Evolutionary conservation across 2,888 invertebrate genomes (phyloP), one percentile per base, ranked within the genome.

Genomic region (Volucella zonaria): DNA sequence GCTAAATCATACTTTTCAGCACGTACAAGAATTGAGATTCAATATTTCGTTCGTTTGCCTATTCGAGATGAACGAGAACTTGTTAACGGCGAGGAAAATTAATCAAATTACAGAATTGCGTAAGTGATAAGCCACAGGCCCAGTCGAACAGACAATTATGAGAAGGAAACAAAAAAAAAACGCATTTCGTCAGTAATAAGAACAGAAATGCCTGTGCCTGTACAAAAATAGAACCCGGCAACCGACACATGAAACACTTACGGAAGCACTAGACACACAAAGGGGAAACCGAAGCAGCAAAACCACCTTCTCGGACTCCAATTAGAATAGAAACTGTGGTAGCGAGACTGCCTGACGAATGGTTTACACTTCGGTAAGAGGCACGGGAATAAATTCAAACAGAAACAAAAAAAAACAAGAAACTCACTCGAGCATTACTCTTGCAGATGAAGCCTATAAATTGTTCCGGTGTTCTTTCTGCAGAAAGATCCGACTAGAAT

Each of bases 271-370:
- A 70, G 18, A 66, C 54, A 18, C 61, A 66, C 45, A 59, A 31
- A 70, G n/a, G 9, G 15, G 10, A 43, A 9, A 40, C 52, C 43
- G 38, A 58, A 54, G 11, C 49, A n/a, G 42, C n/a, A 42, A 43
- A 81, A 82, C 79, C 83, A 83, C 83, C 83, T 80, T 71, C 75
- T 58, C 71, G 52, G 79, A 83, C 79, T 83, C 66, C 83, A 71
- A 80, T 80, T 61, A 71, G 75, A 80, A 80, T 71, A 71, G 66
- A 71, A 75, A 82, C 81, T 82, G 71, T 59, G 47, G 70, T 76
- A 66, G 43, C 73, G 51, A 47, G 51, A 51, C 18, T 15, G 45
- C 49, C 61, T 18, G 61, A 45, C 62, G 23, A 71, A 73, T 54
- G 51, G 23, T 54, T 51, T 51, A 64, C 42, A 45, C 12, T 31